These are phyloP conservation scores for Limnothrissa miodon DNA, from an alignment of 2,113 vertebrate species.

Conservation along the genomic window DNA sequence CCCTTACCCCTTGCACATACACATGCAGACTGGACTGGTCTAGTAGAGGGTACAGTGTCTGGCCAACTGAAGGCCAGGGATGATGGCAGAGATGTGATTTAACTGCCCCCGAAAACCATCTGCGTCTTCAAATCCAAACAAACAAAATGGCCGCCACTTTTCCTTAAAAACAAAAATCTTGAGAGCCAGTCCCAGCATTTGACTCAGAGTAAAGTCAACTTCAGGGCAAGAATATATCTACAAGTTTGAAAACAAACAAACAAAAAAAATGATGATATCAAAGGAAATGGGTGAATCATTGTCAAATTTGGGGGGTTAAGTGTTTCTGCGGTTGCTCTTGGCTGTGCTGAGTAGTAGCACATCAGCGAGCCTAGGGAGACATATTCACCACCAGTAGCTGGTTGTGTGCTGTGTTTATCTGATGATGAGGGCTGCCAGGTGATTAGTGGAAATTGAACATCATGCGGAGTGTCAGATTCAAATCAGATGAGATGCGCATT, in stretches of 20 bases:
- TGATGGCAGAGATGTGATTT: neutral
- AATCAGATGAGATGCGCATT: neutral
- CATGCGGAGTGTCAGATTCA: conserved; percentile 20
- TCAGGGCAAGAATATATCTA: conserved; percentile 16
- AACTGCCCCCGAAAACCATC: neutral
- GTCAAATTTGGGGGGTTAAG: neutral
- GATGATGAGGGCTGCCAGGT: neutral
- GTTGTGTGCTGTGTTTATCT: neutral
- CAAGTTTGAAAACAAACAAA: conserved; percentile 16
- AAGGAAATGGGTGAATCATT: neutral
- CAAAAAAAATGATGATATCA: conserved; percentile 16
- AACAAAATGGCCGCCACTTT: conserved; percentile 32
- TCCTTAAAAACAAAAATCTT: conserved; percentile 28
- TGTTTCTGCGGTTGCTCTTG: neutral
- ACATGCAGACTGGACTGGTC: conserved; percentile 78
- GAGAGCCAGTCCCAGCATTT: conserved; percentile 39
- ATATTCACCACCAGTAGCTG: conserved; percentile 8
- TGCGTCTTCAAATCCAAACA: conserved; percentile 5
- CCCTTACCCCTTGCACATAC: conserved; percentile 80
- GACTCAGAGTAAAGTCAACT: conserved; percentile 22
- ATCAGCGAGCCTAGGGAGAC: conserved; percentile 15
- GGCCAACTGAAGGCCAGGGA: neutral
- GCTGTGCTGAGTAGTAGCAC: neutral
- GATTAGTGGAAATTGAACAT: conserved; percentile 22
- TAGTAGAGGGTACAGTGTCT: conserved; percentile 55